Percentiles rank a stretch among this genome's conserved stretches.
These are phyloP conservation scores for Dinomys branickii DNA, from an alignment of 2,113 vertebrate species.

Conservation along the genomic window DNA sequence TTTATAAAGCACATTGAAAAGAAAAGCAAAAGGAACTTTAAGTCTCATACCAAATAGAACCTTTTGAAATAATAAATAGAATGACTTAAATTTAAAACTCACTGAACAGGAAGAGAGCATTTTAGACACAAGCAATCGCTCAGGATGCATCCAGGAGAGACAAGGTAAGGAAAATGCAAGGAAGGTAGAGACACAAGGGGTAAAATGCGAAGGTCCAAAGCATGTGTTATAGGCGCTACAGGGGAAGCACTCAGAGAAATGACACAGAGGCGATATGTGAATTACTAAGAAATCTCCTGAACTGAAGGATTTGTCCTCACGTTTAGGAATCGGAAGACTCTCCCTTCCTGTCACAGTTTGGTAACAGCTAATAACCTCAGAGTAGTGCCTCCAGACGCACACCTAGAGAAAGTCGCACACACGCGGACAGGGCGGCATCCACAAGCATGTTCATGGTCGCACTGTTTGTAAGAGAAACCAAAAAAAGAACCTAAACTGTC, in stretches of 20 bases:
- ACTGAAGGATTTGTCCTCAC: neutral
- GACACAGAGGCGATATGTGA: neutral
- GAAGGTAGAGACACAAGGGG: neutral
- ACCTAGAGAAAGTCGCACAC: neutral
- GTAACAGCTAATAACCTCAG: neutral
- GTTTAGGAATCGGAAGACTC: neutral
- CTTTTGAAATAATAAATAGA: neutral
- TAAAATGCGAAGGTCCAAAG: neutral
- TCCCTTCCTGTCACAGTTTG: neutral
- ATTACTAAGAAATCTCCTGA: neutral
- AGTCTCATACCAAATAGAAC: neutral
- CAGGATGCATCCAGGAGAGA: neutral
- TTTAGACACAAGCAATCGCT: neutral
- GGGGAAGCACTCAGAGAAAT: neutral
- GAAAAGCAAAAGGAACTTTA: neutral
- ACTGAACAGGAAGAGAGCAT: neutral
- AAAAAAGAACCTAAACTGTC: neutral
- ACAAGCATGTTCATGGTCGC: neutral
- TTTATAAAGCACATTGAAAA: neutral
- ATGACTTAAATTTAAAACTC: slow-evolving; percentile 32
- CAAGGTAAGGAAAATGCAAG: neutral
- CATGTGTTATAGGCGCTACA: neutral
- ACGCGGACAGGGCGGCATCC: neutral
- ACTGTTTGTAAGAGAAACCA: neutral
- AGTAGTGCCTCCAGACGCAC: neutral